phyloP scores from a whole-genome alignment of 2,888 invertebrate species.

The Caenorhabditis imperialis region DNA sequence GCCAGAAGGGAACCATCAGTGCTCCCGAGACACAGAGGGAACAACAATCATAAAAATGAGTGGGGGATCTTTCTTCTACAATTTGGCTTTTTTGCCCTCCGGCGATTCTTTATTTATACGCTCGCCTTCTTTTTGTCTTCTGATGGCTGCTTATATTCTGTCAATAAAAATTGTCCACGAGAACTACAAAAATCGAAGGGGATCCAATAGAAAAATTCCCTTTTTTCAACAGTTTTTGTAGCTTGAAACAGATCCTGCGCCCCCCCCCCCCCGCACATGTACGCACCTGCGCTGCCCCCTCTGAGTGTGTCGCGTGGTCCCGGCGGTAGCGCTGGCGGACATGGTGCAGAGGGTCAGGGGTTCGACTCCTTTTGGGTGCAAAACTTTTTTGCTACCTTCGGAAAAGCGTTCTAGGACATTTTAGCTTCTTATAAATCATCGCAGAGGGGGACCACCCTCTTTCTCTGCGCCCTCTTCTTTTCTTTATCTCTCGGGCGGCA shows the following conservation, averaged over 20 bases:
- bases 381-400: too few species aligned
- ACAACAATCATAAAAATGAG: conserved; percentile 49
- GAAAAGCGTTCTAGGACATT: not conserved
- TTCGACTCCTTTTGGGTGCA: too few species aligned
- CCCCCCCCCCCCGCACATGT: too few species aligned
- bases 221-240: too few species aligned
- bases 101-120: conserved; percentile 51
- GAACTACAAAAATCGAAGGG: too few species aligned
- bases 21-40: conserved; percentile 15
- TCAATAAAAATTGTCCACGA: too few species aligned
- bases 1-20: not conserved
- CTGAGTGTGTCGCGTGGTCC: too few species aligned
- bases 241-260: not conserved
- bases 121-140: conserved; percentile 11
- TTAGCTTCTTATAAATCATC: conserved; percentile 23
- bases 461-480: conserved; percentile 5
- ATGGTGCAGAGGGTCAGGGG: too few species aligned
- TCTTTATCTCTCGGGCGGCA: conserved; percentile 3
- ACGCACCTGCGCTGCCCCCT: too few species aligned
- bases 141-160: not conserved
- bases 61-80: conserved; percentile 15
- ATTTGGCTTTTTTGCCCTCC: conserved; percentile 15
- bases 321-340: too few species aligned
- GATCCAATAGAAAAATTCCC: too few species aligned
- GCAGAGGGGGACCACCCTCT: conserved; percentile 23